A percentile compares a stretch with the other conserved stretches of the same genome.
phyloP scores from a whole-genome alignment of 2,113 vertebrate genomes.

The Megalops atlanticus region DNA sequence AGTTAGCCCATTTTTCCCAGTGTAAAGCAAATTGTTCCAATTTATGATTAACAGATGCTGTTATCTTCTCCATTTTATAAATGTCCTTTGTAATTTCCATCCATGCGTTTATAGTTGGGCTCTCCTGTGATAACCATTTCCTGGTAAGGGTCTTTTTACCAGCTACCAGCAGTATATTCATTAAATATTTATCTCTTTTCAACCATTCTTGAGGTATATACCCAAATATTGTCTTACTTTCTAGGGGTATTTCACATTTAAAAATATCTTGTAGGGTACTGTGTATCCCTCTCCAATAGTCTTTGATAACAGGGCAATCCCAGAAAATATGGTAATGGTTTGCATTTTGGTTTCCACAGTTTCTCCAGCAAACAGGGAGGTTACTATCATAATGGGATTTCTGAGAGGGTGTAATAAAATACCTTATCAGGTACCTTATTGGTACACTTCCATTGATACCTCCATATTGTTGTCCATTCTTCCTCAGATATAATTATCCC shows the following conservation, averaged over 20 bases:
- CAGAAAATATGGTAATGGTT: slow-evolving; percentile 2
- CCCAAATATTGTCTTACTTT: slow-evolving; percentile 18
- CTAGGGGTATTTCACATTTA: slow-evolving; percentile 13
- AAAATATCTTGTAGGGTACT: slow-evolving; percentile 21
- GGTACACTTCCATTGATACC: background rate
- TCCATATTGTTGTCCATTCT: slow-evolving; percentile 9
- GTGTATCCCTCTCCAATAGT: slow-evolving; percentile 25
- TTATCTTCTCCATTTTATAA: slow-evolving; percentile 13
- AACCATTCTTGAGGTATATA: slow-evolving; percentile 11
- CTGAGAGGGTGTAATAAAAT: slow-evolving; percentile 24
- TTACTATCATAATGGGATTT: slow-evolving; percentile 2
- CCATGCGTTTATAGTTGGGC: background rate
- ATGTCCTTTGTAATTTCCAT: background rate
- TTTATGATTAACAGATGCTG: slow-evolving; percentile 11
- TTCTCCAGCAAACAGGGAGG: slow-evolving; percentile 6
- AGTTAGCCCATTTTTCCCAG: background rate
- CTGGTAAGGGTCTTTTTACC: background rate
- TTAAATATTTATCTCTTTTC: slow-evolving; percentile 18
- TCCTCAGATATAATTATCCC: slow-evolving; percentile 1
- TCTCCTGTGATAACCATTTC: background rate
- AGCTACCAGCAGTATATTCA: slow-evolving; percentile 12
- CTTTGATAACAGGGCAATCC: slow-evolving; percentile 20
- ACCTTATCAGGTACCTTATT: slow-evolving; percentile 4
- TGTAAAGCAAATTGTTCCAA: background rate
- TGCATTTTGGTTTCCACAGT: slow-evolving; percentile 15